Conservation (phyloP, 2,113 vertebrate genomes). For the Pygoscelis antarcticus region DNA sequence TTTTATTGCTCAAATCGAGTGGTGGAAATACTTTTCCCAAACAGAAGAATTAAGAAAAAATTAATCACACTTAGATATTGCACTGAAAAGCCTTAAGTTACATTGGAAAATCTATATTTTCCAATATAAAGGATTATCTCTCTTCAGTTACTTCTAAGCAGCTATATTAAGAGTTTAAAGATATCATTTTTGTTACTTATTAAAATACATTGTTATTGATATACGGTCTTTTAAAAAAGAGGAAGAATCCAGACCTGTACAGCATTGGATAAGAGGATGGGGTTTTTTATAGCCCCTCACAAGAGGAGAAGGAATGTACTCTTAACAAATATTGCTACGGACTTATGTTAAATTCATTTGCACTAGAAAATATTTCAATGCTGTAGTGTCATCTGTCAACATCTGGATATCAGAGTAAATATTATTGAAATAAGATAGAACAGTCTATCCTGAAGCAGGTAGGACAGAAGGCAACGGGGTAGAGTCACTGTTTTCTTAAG, state of each 20-base stretch:
- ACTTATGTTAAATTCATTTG: not conserved
- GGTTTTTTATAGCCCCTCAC: not conserved
- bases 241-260: not conserved
- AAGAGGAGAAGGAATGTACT: not conserved
- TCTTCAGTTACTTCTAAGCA: not conserved
- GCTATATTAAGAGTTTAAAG: not conserved
- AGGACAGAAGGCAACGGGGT: not conserved
- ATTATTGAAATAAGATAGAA: not conserved
- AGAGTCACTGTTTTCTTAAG: not conserved
- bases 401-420: not conserved
- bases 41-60: not conserved
- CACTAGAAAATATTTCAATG: not conserved
- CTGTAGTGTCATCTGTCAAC: not conserved
- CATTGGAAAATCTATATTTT: not conserved
- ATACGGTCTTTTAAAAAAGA: not conserved
- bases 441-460: not conserved
- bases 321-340: not conserved
- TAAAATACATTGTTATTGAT: not conserved
- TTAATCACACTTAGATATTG: not conserved
- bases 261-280: not conserved
- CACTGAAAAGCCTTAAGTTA: not conserved
- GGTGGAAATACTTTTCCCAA: not conserved
- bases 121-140: not conserved
- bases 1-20: not conserved
- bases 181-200: accelerated